Base-by-base conservation (phyloP, 2,888 invertebrate genomes). In the Leptinotarsa tumamoca region DNA sequence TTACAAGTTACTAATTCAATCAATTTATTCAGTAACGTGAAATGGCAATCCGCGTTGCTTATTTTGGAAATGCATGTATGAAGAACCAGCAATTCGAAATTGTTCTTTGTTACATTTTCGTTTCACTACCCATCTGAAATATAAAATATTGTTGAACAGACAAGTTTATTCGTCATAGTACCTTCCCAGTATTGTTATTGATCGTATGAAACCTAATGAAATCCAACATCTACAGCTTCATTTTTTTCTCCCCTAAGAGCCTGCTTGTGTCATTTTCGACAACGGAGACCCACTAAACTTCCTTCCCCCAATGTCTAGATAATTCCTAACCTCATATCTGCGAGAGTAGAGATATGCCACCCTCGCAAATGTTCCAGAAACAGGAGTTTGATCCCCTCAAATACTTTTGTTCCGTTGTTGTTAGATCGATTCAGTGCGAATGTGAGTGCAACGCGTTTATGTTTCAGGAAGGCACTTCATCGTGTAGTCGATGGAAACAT, bases 361-460 rank as follows among this genome's bases (percentile, higher is more conserved):
- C 51, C 67, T 27, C 21, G 27, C 33, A 14, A 54, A 68, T 27
- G 54, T 51, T 68, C 54, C 50, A 67, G 67, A 67, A 67, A 33
- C 51, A 67, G 51, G 51, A 67, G 67, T 67, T 51, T 50, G 49
- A 51, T 67, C 51, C 61, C 70, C 75, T 71, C 61, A 51, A 52
- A 70, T 71, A 63, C 58, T 61, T 68, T 75, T 67, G 67, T 71
- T 58, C 58, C 23, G 21, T 58, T 58, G 58, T 58, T 74, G 71
- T 74, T 71, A 67, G 67, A 74, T 74, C 71, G 74, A 74, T 74
- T 74, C 71, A 50, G 71, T 74, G 74, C 74, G 71, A 74, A 66
- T 73, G 54, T 66, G 73, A 73, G 69, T 74, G 74, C 74, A 78
- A 79, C 75, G 76, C 78, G 73, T 63, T 63, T n/a, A 63, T 63